Evolutionary conservation across 2,888 invertebrate species (phyloP).

Genomic region (Cancer borealis): DNA sequence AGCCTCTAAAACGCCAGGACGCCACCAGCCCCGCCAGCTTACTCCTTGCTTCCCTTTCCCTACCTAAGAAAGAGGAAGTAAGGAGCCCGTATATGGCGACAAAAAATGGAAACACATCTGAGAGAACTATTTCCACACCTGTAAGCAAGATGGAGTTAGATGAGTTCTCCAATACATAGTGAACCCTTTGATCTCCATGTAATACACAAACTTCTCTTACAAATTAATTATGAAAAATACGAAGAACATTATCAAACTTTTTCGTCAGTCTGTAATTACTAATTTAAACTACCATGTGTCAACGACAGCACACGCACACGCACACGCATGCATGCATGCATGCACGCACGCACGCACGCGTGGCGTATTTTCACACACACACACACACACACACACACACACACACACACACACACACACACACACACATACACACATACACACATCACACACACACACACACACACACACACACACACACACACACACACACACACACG

Average conservation of each 20-base stretch:
- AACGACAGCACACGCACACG: background rate
- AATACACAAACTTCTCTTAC: too few relatives aligned
- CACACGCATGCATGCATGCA: background rate
- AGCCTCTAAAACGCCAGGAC: background rate
- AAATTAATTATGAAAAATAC: background rate
- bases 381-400: background rate
- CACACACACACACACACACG: background rate
- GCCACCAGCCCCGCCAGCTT: background rate
- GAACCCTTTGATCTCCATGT: background rate
- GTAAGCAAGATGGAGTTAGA: background rate
- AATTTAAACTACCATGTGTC: background rate
- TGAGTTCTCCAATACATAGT: background rate
- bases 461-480: constrained; percentile 32
- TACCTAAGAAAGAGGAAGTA: background rate
- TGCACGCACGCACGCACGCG: background rate
- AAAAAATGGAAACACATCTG: background rate
- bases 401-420: too few relatives aligned
- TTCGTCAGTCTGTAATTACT: background rate
- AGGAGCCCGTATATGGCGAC: background rate
- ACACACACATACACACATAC: background rate
- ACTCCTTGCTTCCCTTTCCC: background rate
- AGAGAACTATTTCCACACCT: background rate
- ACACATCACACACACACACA: constrained; percentile 29
- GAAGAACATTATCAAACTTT: background rate
- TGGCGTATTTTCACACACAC: too few relatives aligned